Conservation (phyloP, 2,113 vertebrate genomes). For the Capra hircus region DNA sequence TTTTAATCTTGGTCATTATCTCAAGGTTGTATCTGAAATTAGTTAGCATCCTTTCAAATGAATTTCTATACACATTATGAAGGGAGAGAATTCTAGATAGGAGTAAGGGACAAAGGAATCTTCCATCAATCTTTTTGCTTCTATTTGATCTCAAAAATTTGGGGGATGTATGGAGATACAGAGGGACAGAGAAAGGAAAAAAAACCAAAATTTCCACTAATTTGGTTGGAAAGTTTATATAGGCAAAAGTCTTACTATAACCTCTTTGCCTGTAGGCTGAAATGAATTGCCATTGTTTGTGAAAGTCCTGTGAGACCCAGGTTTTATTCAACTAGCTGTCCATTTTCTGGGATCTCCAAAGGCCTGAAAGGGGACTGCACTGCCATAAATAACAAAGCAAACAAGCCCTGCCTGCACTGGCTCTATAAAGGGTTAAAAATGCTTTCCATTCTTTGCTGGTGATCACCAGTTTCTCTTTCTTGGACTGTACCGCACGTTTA, state of each 20-base stretch:
- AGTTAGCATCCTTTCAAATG: conserved; percentile 44
- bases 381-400: conserved; percentile 1
- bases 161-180: background rate
- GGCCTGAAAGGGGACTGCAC: background rate
- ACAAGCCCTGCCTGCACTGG: background rate
- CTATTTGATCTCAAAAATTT: conserved; percentile 19
- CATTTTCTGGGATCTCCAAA: conserved; percentile 1
- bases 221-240: conserved; percentile 33
- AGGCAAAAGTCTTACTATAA: conserved; percentile 9
- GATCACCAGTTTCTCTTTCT: background rate
- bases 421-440: background rate
- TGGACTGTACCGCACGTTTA: background rate
- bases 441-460: background rate
- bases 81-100: background rate
- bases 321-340: background rate
- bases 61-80: conserved; percentile 7
- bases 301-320: background rate
- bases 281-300: conserved; percentile 1
- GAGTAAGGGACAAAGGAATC: background rate
- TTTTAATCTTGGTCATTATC: conserved; percentile 44
- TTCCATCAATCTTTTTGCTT: background rate
- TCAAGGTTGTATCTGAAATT: conserved; percentile 14
- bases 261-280: conserved; percentile 12
- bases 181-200: conserved; percentile 11
- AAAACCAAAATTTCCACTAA: background rate